Conservation (phyloP, 2,888 invertebrate genomes). For the Drosophila mimica region DNA sequence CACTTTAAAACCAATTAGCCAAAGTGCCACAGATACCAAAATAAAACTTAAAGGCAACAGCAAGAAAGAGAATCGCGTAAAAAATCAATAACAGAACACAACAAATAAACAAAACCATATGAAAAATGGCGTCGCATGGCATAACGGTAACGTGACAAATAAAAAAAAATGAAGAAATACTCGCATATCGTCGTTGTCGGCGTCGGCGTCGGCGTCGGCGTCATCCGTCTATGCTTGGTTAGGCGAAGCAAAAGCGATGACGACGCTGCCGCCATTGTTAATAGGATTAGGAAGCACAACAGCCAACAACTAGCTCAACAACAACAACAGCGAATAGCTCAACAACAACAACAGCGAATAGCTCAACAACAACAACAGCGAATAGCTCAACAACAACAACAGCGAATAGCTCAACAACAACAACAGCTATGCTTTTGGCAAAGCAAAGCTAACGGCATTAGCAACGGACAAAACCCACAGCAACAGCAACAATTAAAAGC, state of each 20-base stretch:
- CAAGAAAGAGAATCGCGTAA: neutral
- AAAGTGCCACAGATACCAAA: conserved; percentile 3
- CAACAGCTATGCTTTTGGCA: conserved; percentile 30
- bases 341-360: conserved; percentile 26
- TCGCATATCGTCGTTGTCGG: neutral
- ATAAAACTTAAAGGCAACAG: conserved; percentile 11
- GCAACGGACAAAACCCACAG: conserved; percentile 63
- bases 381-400: conserved; percentile 45
- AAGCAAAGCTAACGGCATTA: conserved; percentile 73
- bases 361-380: conserved; percentile 56
- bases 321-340: conserved; percentile 39
- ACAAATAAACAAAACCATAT: conserved; percentile 40
- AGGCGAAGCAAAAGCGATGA: conserved; percentile 57
- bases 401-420: neutral
- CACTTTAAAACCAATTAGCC: conserved; percentile 58
- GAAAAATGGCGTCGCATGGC: conserved; percentile 55
- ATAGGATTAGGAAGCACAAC: conserved; percentile 77
- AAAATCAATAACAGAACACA: conserved; percentile 41
- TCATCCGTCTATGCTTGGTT: conserved; percentile 19
- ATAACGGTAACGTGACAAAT: conserved; percentile 35
- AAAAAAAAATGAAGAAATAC: conserved; percentile 11
- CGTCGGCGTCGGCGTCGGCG: neutral
- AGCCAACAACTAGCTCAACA: conserved; percentile 52
- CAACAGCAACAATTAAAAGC: conserved; percentile 63
- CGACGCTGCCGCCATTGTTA: conserved; percentile 69